Conservation (phyloP, 2,888 invertebrate genomes). For the Drosophila neotestacea region DNA sequence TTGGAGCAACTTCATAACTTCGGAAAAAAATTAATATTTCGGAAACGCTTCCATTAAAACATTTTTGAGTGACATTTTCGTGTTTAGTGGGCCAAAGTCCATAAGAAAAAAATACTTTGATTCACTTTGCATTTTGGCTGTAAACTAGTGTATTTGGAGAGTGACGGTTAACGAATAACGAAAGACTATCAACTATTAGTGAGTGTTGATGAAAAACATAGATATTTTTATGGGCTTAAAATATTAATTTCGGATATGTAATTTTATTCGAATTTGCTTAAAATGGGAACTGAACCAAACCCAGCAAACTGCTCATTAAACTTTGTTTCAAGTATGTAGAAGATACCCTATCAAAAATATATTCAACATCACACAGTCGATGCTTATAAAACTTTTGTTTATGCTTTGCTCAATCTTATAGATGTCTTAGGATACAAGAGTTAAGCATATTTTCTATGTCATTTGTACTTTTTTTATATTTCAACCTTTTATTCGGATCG, state of each 20-base stretch:
- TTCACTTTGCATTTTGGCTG: no score
- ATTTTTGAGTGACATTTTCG: no score
- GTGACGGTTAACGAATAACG: neutral
- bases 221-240: neutral
- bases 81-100: no score
- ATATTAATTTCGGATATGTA: constrained; percentile 16
- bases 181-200: neutral
- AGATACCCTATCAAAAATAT: neutral
- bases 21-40: no score
- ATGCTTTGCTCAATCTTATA: neutral
- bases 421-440: no score
- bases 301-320: constrained; percentile 17
- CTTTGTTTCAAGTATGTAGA: no score
- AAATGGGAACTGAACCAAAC: constrained; percentile 18
- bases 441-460: no score
- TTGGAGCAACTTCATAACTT: no score
- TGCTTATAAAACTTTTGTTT: neutral
- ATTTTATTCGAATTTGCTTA: constrained; percentile 11
- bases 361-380: neutral
- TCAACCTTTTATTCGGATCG: no score
- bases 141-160: neutral
- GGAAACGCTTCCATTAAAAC: no score
- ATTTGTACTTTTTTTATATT: no score
- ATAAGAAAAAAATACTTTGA: no score
- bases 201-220: neutral